A percentile compares a stretch with the other conserved stretches of the same genome.
Conservation (phyloP, 2,113 vertebrate genomes). For the Microcebus murinus region DNA sequence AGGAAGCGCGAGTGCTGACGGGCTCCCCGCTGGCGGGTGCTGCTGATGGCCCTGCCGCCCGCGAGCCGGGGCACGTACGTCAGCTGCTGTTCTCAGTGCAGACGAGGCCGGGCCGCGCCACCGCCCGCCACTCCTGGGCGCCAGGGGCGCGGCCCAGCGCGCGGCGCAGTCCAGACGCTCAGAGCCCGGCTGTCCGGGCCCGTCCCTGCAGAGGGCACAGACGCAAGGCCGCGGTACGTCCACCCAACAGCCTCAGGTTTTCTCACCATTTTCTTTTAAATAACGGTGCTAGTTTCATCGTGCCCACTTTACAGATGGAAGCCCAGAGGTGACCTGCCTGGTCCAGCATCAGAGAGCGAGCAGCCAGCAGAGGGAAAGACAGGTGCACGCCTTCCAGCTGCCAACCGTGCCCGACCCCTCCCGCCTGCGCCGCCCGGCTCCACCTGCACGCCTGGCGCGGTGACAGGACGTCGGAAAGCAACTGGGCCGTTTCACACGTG, state of each 20-base stretch:
- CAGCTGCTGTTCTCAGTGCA: neutral
- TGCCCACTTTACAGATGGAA: neutral
- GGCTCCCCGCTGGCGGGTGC: neutral
- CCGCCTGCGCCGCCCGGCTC: neutral
- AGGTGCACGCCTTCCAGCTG: neutral
- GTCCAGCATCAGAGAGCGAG: neutral
- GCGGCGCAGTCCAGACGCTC: neutral
- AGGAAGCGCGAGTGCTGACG: neutral
- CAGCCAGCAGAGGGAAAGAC: neutral
- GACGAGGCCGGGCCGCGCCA: neutral
- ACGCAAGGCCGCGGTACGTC: neutral
- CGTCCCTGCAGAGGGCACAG: neutral
- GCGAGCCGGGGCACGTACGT: accelerated
- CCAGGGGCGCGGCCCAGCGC: neutral
- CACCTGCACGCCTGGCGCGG: neutral
- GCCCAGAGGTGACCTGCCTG: neutral
- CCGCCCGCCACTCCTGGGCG: neutral
- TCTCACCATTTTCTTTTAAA: neutral
- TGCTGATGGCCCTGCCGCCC: neutral
- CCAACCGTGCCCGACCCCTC: no score
- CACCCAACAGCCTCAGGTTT: neutral
- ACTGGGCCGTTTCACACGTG: neutral
- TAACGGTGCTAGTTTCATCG: neutral
- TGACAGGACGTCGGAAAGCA: no score
- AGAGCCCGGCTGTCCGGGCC: neutral